These are phyloP conservation scores for Blastobasis adustella DNA, from an alignment of 2,888 invertebrate species.

Conservation along the genomic window DNA sequence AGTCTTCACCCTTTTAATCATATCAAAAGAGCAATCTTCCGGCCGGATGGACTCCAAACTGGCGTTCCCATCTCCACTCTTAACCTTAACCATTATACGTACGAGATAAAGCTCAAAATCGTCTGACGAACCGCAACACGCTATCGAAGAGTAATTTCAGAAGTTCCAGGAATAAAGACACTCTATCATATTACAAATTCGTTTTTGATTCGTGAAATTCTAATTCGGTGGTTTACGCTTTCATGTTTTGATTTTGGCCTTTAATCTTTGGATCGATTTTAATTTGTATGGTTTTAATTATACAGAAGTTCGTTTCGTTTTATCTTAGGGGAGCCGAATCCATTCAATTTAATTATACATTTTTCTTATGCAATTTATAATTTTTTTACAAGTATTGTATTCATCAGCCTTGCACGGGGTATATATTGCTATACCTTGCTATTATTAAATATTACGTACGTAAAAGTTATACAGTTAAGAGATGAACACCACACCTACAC, in stretches of 20 bases:
- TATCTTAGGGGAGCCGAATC: no score
- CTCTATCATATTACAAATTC: constrained; percentile 67
- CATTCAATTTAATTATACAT: no score
- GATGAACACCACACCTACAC: no score
- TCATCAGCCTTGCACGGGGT: no score
- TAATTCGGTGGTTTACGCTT: constrained; percentile 50
- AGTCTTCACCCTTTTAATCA: constrained; percentile 72
- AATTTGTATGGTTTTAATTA: constrained; percentile 25
- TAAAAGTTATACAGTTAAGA: no score
- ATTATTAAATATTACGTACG: no score
- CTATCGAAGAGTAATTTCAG: constrained; percentile 44
- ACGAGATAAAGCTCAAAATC: constrained; percentile 29
- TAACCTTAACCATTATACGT: constrained; percentile 22
- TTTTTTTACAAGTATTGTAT: no score
- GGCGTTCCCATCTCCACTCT: constrained; percentile 28
- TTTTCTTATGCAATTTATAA: no score
- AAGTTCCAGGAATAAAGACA: constrained; percentile 56
- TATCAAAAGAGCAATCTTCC: constrained; percentile 72
- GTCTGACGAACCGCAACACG: constrained; percentile 21
- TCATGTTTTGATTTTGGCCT: constrained; percentile 36
- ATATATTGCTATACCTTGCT: no score
- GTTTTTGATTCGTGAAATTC: constrained; percentile 67
- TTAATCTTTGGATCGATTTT: constrained; percentile 38
- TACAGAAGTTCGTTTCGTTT: not conserved
- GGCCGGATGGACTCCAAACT: constrained; percentile 53